Evolutionary conservation across 2,888 invertebrate species (phyloP).

Genomic region (Trissolcus brochymenae): DNA sequence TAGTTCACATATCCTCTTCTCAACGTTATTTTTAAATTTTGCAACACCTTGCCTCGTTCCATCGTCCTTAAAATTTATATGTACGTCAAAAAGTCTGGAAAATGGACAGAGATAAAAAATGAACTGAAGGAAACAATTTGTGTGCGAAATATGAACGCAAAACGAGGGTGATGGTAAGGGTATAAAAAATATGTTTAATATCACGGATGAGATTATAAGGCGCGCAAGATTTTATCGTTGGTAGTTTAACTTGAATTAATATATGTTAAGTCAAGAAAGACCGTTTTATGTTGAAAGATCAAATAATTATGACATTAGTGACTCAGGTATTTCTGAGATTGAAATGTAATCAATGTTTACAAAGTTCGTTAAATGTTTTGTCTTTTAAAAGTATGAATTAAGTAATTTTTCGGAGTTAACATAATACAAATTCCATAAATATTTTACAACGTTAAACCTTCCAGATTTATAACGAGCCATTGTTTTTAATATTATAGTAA

Average conservation of each 20-base stretch:
- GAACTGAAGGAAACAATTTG: neutral
- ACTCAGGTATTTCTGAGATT: no score
- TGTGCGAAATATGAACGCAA: constrained; percentile 1
- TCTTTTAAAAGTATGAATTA: no score
- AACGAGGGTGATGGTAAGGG: neutral
- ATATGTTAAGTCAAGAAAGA: no score
- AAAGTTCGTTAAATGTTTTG: no score
- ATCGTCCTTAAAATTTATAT: constrained; percentile 33
- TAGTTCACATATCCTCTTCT: constrained; percentile 50
- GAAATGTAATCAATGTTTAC: neutral
- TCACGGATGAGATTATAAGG: constrained; percentile 6
- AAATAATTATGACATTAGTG: constrained; percentile 29
- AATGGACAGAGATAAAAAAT: neutral
- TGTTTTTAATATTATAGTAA: no score
- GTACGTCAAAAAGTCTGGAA: constrained; percentile 29
- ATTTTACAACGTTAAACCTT: no score
- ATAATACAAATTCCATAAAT: no score
- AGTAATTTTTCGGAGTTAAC: no score
- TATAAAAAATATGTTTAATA: constrained; percentile 19
- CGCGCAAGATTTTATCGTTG: neutral
- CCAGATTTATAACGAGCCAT: no score
- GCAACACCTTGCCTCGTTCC: constrained; percentile 34
- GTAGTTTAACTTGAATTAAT: constrained; percentile 21
- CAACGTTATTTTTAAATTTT: constrained; percentile 50
- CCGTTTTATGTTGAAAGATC: constrained; percentile 11